Base-by-base conservation (phyloP, 2,797 vertebrate species). In the Cichlasoma orientale region DNA sequence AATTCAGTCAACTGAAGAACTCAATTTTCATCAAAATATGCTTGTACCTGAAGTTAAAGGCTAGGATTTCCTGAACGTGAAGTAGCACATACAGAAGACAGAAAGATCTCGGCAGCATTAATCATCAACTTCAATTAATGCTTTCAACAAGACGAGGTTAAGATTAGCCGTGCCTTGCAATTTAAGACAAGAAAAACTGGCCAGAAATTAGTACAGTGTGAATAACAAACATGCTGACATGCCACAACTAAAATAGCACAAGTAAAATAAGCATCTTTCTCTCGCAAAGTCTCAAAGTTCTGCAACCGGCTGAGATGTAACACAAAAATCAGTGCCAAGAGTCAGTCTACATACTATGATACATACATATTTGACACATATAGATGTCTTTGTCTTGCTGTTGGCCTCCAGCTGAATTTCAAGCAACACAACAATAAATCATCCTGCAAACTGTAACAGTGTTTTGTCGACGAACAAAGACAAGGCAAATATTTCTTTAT, bases 41-140 rank as follows among this genome's bases (percentile, higher is more conserved):
- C 19, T 27, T 27, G 16, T 19, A 68, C 18, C 38, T 47, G 10
- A 19, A 69, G 4, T 69, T 47, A 55, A 41, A 74, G 1, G 21
- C 44, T 69, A 16, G 19, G 19, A 38, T 36, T 36, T 36, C 33
- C 8, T 36, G 9, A 36, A 36, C 3, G 2, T 36, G 33, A 36
- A 36, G 33, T 36, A 10, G 33, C 33, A 10, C 33, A 36, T 3
- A 9, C 9, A 10, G 9, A 10, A 36, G 33, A 36, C 25, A 68
- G 4, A 56, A 50, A 52, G 9, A 75, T 1, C 14, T 76, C n/a
- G 75, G 82, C 86, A 79, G 82, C 80, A 77, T 75, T 50, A 19
- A 31, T 58, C 1, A 61, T 63, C 66, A 38, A 53, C 69, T 76
- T 47, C 7, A 59, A 50, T 58, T 50, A 58, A 52, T 56, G 61